Evolutionary conservation across 2,888 invertebrate species (phyloP).

Genomic region (Epirrhoe tristata): DNA sequence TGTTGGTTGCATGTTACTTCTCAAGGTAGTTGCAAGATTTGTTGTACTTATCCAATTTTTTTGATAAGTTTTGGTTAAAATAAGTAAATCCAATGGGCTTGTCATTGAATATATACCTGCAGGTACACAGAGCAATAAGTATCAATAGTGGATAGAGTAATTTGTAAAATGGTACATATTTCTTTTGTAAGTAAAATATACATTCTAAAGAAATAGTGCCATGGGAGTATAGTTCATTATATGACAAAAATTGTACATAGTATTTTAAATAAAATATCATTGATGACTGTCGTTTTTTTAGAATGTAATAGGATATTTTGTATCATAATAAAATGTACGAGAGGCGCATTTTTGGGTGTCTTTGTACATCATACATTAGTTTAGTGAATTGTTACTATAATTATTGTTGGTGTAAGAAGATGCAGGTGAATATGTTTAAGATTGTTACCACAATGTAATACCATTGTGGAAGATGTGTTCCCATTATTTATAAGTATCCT

Average conservation of each 20-base stretch:
- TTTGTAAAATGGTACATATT: slow-evolving; percentile 68
- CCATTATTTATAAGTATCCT: slow-evolving; percentile 65
- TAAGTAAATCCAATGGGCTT: slow-evolving; percentile 41
- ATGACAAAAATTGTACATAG: slow-evolving; percentile 75
- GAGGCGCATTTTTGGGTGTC: slow-evolving; percentile 64
- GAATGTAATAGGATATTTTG: slow-evolving; percentile 54
- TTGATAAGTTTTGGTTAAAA: slow-evolving; percentile 44
- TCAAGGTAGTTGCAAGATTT: slow-evolving; percentile 16
- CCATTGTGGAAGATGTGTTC: slow-evolving; percentile 70
- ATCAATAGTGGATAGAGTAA: slow-evolving; percentile 5
- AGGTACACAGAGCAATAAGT: slow-evolving; percentile 17
- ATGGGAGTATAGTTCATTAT: slow-evolving; percentile 63
- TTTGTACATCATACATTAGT: slow-evolving; percentile 60
- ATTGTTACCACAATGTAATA: slow-evolving; percentile 65
- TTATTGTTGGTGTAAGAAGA: slow-evolving; percentile 51
- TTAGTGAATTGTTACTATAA: slow-evolving; percentile 66
- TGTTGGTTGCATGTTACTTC: slow-evolving; percentile 9
- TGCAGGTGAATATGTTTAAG: slow-evolving; percentile 79
- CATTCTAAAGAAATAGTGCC: slow-evolving; percentile 80
- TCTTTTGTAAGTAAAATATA: slow-evolving; percentile 62
- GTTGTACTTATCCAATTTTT: slow-evolving; percentile 26
- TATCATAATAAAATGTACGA: slow-evolving; percentile 57
- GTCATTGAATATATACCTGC: slow-evolving; percentile 24
- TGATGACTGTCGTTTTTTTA: slow-evolving; percentile 52
- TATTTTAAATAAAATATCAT: slow-evolving; percentile 71